Evolutionary conservation across 2,888 invertebrate genomes (phyloP), one percentile per base, ranked within the genome.

Genomic region (Diaperis boleti): DNA sequence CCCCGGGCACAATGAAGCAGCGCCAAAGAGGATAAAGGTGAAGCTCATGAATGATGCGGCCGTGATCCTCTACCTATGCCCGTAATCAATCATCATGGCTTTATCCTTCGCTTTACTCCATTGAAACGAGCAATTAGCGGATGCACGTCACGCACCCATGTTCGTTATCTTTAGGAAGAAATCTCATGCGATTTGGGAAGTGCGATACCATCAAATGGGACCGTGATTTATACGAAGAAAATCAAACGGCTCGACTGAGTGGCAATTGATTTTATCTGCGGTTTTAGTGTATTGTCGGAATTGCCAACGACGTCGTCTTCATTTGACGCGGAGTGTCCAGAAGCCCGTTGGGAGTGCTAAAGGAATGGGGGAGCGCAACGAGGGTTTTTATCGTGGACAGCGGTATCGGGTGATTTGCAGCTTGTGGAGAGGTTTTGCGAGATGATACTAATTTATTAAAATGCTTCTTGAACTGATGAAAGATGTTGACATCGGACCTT

Each of bases 241-340:
- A 73, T 71, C 72, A 73, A 72, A 72, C 72, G 70, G 69, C 70
- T 69, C 72, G 70, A 69, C 68, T 69, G 67, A 75, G 70, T 73
- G 73, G 70, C 74, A 74, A 74, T 77, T 76, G 75, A 78, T 76
- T 78, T 74, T 75, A 76, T 76, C 75, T 74, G 67, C 67, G 71
- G 73, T 74, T 72, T 74, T 72, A 70, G 71, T n/a, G n/a, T 71
- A 72, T 77, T 73, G 71, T 67, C 68, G 69, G 69, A 76, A 76
- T 76, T 75, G 76, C 13, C 45, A 45, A 42, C 18, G 41, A 42
- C 41, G 41, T 42, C 41, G 41, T 42, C 15, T 18, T 42, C 41
- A 18, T 42, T 42, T 42, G 41, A 42, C 20, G 41, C 41, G 10
- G 41, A 17, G 41, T 20, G 18, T n/a, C 41, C 41, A 42, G 18